Base-by-base conservation (phyloP, 2,888 invertebrate species). In the Sinopyrophorus schimmeli region DNA sequence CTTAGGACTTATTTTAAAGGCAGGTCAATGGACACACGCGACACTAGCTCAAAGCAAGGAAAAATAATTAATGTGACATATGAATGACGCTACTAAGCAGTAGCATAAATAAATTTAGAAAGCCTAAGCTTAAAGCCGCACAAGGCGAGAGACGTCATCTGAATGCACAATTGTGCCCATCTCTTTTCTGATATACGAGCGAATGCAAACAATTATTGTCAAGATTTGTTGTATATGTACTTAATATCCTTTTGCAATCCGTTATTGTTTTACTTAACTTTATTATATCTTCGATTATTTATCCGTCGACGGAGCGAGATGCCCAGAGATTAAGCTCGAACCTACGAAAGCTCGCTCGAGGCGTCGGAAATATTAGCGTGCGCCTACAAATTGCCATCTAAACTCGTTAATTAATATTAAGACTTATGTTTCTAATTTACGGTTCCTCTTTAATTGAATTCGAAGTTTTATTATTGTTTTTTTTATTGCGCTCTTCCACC, bases 41-140 rank as follows among this genome's bases (percentile, higher is more conserved):
- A 54, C 51, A 51, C 50, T 51, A 37, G 54, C 40, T 49, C 46
- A 47, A 31, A 38, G 51, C 42, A 32, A 39, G 43, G 50, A 51
- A 51, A 53, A 53, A 57, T 53, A 55, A 57, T 55, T 44, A 55
- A 57, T 55, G 57, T 55, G 57, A 48, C 57, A 57, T 57, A 57
- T 55, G 57, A 57, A 57, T 55, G 54, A 55, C 50, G 57, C 54
- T 51, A 55, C 51, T 39, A 51, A 42, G 49, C 53, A 50, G 47
- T 53, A 47, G 53, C 47, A 50, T 50, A 55, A 48, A 48, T 52
- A 52, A 49, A 56, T 49, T 54, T 51, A 54, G 48, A 50, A 48
- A 46, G 50, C 50, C 28, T 38, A 46, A n/a, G n/a, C n/a, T n/a
- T n/a, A n/a, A n/a, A n/a, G 35, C 46, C 46, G 40, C 46, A 51